Conservation (phyloP, 2,797 vertebrate species). For the Hyperoplus immaculatus region DNA sequence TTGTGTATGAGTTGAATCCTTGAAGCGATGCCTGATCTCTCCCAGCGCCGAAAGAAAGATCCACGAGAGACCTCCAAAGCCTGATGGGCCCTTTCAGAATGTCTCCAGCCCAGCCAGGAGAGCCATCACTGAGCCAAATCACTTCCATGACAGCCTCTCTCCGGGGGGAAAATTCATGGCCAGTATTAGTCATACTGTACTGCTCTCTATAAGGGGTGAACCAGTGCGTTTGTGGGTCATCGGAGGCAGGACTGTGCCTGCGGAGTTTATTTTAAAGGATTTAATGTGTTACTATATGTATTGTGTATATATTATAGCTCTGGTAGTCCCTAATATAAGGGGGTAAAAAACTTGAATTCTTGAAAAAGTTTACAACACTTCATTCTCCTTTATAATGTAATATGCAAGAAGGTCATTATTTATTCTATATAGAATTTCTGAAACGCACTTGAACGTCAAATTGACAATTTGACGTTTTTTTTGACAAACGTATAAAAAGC, state of each 20-base stretch:
- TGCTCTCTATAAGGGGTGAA: slow-evolving; percentile 51
- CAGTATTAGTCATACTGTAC: slow-evolving; percentile 70
- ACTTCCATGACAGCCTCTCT: slow-evolving; percentile 68
- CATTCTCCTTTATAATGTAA: slow-evolving; percentile 10
- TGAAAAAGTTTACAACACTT: not conserved
- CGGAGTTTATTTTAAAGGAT: slow-evolving; percentile 26
- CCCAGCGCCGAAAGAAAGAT: slow-evolving; percentile 49
- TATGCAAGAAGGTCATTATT: slow-evolving; percentile 24
- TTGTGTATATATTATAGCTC: slow-evolving; percentile 13
- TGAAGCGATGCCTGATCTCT: slow-evolving; percentile 58
- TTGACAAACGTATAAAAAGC: slow-evolving; percentile 14
- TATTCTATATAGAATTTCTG: not conserved
- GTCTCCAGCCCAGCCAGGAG: slow-evolving; percentile 53
- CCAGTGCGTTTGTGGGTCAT: slow-evolving; percentile 53
- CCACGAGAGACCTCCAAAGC: slow-evolving; percentile 52
- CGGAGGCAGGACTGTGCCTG: slow-evolving; percentile 4
- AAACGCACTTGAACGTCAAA: not conserved
- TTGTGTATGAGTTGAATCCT: slow-evolving; percentile 54
- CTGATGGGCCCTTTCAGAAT: slow-evolving; percentile 50
- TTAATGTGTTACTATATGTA: slow-evolving; percentile 16
- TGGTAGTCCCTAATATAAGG: not conserved
- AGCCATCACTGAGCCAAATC: slow-evolving; percentile 62
- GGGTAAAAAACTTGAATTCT: slow-evolving; percentile 1
- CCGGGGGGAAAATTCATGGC: slow-evolving; percentile 57
- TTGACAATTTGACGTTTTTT: not conserved